Evolutionary conservation across 1,140 invertebrate species (phyloP).

Genomic region (Heliconius melpomene): DNA sequence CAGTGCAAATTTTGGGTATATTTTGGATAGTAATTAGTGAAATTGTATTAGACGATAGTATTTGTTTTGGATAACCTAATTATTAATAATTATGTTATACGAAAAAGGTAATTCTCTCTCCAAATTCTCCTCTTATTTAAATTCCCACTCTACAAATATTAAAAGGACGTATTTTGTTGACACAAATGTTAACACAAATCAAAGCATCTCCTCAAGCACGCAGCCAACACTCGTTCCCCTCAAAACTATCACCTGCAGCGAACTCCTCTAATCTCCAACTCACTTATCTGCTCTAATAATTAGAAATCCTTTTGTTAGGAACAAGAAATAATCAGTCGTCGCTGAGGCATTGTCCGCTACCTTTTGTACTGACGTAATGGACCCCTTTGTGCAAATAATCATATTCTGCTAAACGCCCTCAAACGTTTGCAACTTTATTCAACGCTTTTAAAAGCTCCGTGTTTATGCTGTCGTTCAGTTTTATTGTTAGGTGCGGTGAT

Average conservation of each 20-base stretch:
- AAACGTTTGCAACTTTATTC: slow-evolving; percentile 45
- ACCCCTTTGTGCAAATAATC: slow-evolving; percentile 61
- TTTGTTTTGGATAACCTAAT: no score
- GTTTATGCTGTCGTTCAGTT: slow-evolving; percentile 31
- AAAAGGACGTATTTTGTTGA: no score
- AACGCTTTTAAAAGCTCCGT: slow-evolving; percentile 37
- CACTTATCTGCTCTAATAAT: slow-evolving; percentile 57
- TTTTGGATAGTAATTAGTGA: not conserved
- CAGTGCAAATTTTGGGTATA: not conserved
- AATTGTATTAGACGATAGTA: not conserved
- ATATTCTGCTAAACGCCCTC: slow-evolving; percentile 53
- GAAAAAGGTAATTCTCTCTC: no score
- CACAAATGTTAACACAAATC: no score
- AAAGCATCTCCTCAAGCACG: not conserved
- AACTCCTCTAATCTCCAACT: slow-evolving; percentile 41
- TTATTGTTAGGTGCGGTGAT: slow-evolving; percentile 22
- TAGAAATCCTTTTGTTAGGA: slow-evolving; percentile 62
- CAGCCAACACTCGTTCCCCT: not conserved
- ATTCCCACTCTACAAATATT: no score
- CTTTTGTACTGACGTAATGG: slow-evolving; percentile 43
- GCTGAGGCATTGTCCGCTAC: slow-evolving; percentile 54
- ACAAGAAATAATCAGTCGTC: slow-evolving; percentile 65
- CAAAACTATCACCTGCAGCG: slow-evolving; percentile 1
- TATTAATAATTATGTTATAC: no score
- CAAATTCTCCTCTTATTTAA: no score